These are phyloP conservation scores for Aythya baeri DNA, from an alignment of 2,113 vertebrate species.

Conservation along the genomic window DNA sequence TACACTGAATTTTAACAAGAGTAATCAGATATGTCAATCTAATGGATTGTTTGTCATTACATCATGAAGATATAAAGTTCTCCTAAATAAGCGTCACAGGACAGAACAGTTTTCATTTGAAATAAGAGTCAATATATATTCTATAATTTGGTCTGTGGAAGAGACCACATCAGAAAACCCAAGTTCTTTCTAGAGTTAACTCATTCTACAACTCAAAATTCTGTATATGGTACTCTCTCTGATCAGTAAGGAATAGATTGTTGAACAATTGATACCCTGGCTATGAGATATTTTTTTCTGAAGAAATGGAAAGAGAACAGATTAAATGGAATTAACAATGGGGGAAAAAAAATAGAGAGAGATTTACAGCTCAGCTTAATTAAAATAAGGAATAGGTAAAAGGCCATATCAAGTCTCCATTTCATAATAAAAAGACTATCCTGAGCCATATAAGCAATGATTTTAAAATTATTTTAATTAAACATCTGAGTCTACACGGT, in stretches of 20 bases:
- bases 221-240: neutral
- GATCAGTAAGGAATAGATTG: neutral
- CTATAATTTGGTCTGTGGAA: neutral
- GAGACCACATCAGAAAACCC: neutral
- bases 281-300: neutral
- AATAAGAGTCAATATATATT: neutral
- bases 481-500: neutral
- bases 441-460: neutral
- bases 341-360: neutral
- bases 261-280: neutral
- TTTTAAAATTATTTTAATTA: conserved; percentile 1
- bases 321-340: neutral
- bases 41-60: neutral
- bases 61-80: neutral
- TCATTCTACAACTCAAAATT: neutral
- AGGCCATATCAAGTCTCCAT: neutral
- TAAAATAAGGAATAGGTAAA: neutral
- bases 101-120: neutral
- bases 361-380: neutral
- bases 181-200: neutral
- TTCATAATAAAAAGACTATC: neutral
- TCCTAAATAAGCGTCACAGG: neutral
- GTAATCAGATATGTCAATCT: neutral
- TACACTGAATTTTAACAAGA: neutral
- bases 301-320: neutral